These are phyloP conservation scores for Strix uralensis DNA, from an alignment of 2,113 vertebrate genomes.

Conservation along the genomic window DNA sequence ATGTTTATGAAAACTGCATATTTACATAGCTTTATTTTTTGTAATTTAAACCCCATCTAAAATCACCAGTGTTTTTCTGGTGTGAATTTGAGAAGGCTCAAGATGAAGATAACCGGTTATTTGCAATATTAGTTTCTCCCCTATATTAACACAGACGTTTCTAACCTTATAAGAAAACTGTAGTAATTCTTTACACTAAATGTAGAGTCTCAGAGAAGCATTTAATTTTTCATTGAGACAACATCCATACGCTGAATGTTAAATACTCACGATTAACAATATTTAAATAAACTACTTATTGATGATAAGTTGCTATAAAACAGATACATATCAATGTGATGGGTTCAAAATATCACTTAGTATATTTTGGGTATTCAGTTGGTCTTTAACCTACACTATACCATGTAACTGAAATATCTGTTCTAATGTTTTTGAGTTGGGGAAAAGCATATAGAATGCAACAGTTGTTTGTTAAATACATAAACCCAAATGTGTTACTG, in stretches of 20 bases:
- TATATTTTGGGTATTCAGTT: slow-evolving; percentile 31
- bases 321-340: slow-evolving; percentile 36
- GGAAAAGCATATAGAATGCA: not conserved
- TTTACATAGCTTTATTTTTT: not conserved
- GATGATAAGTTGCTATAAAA: slow-evolving; percentile 36
- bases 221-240: slow-evolving; percentile 49
- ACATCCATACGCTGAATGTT: slow-evolving; percentile 16
- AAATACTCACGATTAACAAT: slow-evolving; percentile 47
- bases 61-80: not conserved
- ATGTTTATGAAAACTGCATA: not conserved
- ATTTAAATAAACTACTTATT: slow-evolving; percentile 45
- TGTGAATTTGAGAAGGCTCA: not conserved
- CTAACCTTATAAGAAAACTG: not conserved
- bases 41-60: not conserved
- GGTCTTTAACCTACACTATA: slow-evolving; percentile 17
- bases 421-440: not conserved
- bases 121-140: not conserved
- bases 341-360: slow-evolving; percentile 45
- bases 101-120: not conserved
- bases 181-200: not conserved
- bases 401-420: not conserved
- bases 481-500: not conserved
- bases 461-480: slow-evolving; percentile 11
- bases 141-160: not conserved
- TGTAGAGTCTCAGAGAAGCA: not conserved